Evolutionary conservation across 2,113 vertebrate genomes (phyloP).

Genomic region (Lipotes vexillifer): DNA sequence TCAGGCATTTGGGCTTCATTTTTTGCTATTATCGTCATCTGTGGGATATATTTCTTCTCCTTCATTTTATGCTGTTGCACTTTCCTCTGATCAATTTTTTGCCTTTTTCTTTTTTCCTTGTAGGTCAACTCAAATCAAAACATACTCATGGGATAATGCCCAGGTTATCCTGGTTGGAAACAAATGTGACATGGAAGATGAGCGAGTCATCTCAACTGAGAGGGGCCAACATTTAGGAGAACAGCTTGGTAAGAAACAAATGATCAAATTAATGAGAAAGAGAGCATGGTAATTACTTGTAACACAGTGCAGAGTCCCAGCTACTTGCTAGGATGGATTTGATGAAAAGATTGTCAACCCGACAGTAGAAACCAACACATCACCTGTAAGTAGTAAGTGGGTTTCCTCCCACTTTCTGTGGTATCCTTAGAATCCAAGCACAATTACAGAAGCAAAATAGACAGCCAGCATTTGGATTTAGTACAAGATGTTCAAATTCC

Average conservation of each 20-base stretch:
- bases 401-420: neutral
- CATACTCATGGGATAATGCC: constrained; percentile 98
- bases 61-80: neutral
- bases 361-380: neutral
- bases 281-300: neutral
- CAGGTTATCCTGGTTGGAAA: constrained; percentile 97
- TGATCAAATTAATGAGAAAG: neutral
- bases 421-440: neutral
- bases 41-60: constrained; percentile 6
- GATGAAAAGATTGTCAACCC: neutral
- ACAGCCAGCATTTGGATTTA: neutral
- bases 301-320: neutral
- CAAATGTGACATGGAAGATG: constrained; percentile 98
- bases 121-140: constrained; percentile 99
- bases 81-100: constrained; percentile 51
- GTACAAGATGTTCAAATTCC: neutral
- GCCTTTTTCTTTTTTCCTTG: constrained; percentile 25
- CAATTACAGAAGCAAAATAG: neutral
- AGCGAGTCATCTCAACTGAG: constrained; percentile 92
- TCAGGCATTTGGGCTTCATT: constrained; percentile 29
- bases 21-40: neutral
- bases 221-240: constrained; percentile 94
- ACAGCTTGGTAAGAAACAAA: constrained; percentile 90
- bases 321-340: neutral
- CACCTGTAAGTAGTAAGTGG: neutral